Percentiles rank a stretch among this genome's conserved stretches.
phyloP scores from a whole-genome alignment of 2,797 vertebrate species.

The Pelodytes ibericus region DNA sequence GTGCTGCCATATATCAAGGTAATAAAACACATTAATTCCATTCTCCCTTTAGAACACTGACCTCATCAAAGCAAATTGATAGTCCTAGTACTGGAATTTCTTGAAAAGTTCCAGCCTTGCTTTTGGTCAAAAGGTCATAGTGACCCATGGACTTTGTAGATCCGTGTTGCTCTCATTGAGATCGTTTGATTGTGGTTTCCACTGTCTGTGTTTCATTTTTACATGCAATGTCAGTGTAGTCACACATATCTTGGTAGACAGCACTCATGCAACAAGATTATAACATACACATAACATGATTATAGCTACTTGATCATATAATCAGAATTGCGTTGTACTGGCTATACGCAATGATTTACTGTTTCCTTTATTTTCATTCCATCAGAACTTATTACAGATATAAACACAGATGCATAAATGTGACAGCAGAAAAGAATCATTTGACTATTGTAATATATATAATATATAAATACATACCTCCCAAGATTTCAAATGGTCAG shows the following conservation, averaged over 20 bases:
- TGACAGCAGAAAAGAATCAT: too few species aligned
- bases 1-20: conserved; percentile 42
- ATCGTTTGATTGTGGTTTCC: background rate
- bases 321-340: too few species aligned
- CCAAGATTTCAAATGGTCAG: too few species aligned
- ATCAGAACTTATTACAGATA: too few species aligned
- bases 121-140: background rate
- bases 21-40: conserved; percentile 52
- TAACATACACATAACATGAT: background rate
- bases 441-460: too few species aligned
- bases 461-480: too few species aligned
- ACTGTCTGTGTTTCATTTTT: background rate
- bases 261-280: too few species aligned
- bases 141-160: background rate
- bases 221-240: background rate
- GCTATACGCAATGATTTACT: too few species aligned
- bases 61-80: conserved; percentile 37
- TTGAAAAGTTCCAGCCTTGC: conserved; percentile 33
- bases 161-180: background rate
- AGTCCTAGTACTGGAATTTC: conserved; percentile 26
- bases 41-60: conserved; percentile 44
- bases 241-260: background rate
- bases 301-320: background rate
- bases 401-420: too few species aligned
- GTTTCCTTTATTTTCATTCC: too few species aligned